A percentile compares a stretch with the other conserved stretches of the same genome.
Conservation (phyloP, 2,888 invertebrate genomes). For the Pammene aurita region DNA sequence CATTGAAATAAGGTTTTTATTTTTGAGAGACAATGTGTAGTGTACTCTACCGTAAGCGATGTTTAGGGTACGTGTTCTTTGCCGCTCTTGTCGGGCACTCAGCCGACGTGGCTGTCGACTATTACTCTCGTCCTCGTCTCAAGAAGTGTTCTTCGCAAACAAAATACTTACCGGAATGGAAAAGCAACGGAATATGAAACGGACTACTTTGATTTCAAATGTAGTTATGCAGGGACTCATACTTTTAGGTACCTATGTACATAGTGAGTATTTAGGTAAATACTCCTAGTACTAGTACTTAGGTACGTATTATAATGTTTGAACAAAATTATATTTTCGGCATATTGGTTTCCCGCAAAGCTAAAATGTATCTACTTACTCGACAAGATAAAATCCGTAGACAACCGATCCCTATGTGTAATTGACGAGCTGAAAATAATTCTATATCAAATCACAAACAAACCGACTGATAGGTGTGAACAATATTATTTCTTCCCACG, state of each 20-base stretch:
- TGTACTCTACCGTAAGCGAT: conserved; percentile 16
- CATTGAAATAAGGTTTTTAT: neutral
- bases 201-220: neutral
- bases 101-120: conserved; percentile 19
- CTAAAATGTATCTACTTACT: neutral
- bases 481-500: conserved; percentile 30
- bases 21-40: neutral
- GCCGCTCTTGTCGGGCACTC: conserved; percentile 7
- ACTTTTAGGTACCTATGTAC: too few relatives aligned
- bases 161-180: conserved; percentile 18
- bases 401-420: neutral
- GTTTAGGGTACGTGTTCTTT: conserved; percentile 20
- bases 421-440: neutral
- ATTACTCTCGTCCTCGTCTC: conserved; percentile 19
- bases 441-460: conserved; percentile 19
- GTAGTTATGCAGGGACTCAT: too few relatives aligned
- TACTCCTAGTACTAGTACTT: too few relatives aligned
- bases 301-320: neutral
- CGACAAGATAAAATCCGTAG: neutral
- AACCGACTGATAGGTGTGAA: conserved; percentile 29
- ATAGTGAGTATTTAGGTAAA: too few relatives aligned
- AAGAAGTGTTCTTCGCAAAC: conserved; percentile 21
- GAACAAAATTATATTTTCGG: neutral
- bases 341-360: neutral
- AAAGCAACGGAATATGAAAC: conserved; percentile 19